Conservation (phyloP, 2,113 vertebrate genomes). For the Mionectes macconnelli region DNA sequence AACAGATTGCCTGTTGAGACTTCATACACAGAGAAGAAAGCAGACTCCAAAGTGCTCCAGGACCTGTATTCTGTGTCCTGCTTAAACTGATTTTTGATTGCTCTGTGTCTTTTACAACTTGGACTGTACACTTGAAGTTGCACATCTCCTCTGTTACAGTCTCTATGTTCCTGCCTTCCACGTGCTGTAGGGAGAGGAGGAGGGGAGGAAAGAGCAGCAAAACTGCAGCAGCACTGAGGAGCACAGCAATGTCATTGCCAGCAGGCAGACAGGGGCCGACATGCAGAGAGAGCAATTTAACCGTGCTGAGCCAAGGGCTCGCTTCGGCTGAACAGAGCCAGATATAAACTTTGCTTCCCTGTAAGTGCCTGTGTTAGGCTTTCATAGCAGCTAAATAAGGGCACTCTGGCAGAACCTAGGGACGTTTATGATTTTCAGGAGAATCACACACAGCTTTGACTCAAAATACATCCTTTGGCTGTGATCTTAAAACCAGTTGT, state of each 20-base stretch:
- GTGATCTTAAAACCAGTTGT: background rate
- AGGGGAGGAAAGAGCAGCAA: background rate
- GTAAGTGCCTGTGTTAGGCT: background rate
- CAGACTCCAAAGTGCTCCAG: background rate
- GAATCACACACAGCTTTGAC: background rate
- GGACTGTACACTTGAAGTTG: background rate
- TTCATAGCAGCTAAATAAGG: constrained; percentile 7
- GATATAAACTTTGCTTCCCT: background rate
- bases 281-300: background rate
- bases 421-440: background rate
- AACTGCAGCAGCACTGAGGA: background rate
- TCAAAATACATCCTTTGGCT: constrained; percentile 12
- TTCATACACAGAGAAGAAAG: background rate
- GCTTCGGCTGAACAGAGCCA: background rate
- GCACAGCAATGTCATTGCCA: background rate
- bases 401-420: background rate
- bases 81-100: background rate
- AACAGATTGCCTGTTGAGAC: background rate
- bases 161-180: background rate
- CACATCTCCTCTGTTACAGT: background rate
- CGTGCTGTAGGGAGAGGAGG: background rate
- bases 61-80: accelerated
- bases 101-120: background rate
- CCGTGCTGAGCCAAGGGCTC: background rate
- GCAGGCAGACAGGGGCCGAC: background rate